Base-by-base conservation (phyloP, 2,797 vertebrate species). In the Hybognathus amarus region DNA sequence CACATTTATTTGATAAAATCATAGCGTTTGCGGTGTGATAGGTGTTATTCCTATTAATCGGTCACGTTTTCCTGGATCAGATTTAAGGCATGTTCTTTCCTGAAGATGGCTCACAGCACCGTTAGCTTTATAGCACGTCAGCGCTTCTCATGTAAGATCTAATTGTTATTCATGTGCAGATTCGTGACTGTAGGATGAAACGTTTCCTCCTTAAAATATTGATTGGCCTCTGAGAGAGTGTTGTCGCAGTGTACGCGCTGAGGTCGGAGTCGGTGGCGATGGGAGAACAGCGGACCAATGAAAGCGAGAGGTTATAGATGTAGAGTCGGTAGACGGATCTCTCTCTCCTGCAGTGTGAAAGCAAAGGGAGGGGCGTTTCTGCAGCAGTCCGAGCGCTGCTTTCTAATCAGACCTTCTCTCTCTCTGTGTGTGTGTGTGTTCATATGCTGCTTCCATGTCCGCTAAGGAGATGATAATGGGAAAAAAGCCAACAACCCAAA, bases 401-500 rank as follows among this genome's bases (percentile, higher is more conserved):
- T 87, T 63, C 69, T 83, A 80, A 70, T 83, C 82, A 59, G 66
- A 20, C 52, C 59, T 71, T 59, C 22, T 66, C 18, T 82, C 1
- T 47, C 73, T 88, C 71, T 84, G 10, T 70, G 17, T 45, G 47
- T 59, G 30, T 27, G 22, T 38, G 22, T 40, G 63, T 69, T 67
- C 79, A 78, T 68, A 56, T 80, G 40, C 77, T 71, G 42, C 61
- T 82, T 50, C 24, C 38, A 40, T 77, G 74, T 86, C 82, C 85
- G 68, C 85, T 63, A 79, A 87, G 87, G 84, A 83, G 87, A 88
- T 73, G 97, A 99, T 90, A 98, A 97, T 2, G 97, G 97, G 89
- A 99, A 99, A 93, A 98, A 98, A 94, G 97, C 97, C 93, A 98
- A 96, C 95, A 98, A 98, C 92, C 97, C 96, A 80, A 97, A 97